phyloP scores from a whole-genome alignment of 2,113 vertebrate genomes.

The Anoplopoma fimbria region DNA sequence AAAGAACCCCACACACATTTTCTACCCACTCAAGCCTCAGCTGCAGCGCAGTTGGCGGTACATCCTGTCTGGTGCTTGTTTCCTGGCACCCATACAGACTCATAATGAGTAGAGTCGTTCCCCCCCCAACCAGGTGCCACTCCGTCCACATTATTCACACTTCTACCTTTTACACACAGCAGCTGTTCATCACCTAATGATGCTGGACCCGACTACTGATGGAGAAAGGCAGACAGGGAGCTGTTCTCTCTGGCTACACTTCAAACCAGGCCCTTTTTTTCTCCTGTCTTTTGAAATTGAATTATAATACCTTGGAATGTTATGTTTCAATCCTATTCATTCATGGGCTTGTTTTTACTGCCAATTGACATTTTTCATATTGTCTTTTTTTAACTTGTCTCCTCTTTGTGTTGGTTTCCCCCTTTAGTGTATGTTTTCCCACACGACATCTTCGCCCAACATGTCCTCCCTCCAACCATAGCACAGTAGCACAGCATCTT shows the following conservation, averaged over 20 bases:
- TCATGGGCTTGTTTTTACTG: not conserved
- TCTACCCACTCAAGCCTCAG: constrained; percentile 53
- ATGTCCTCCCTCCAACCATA: not conserved
- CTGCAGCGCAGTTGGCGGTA: constrained; percentile 55
- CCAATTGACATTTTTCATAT: not conserved
- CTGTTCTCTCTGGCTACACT: constrained; percentile 31
- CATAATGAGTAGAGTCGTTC: constrained; percentile 72
- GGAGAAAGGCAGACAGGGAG: constrained; percentile 44
- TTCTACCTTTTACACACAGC: constrained; percentile 78
- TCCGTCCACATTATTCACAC: constrained; percentile 79
- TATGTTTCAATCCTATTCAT: constrained; percentile 21
- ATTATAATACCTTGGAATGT: constrained; percentile 14
- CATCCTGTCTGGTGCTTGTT: constrained; percentile 63
- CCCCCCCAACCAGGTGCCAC: constrained; percentile 74
- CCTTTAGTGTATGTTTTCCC: not conserved
- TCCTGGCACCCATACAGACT: constrained; percentile 68
- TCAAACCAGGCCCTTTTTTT: constrained; percentile 37
- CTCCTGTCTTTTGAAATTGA: constrained; percentile 27
- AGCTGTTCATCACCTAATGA: constrained; percentile 81
- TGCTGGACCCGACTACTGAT: constrained; percentile 58
- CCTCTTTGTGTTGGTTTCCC: not conserved
- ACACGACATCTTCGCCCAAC: not conserved
- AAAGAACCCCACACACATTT: constrained; percentile 15
- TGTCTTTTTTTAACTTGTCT: constrained; percentile 5
- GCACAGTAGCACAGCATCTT: not conserved